phyloP scores from a whole-genome alignment of 2,113 vertebrate species.

The Melanostigma gelatinosum region DNA sequence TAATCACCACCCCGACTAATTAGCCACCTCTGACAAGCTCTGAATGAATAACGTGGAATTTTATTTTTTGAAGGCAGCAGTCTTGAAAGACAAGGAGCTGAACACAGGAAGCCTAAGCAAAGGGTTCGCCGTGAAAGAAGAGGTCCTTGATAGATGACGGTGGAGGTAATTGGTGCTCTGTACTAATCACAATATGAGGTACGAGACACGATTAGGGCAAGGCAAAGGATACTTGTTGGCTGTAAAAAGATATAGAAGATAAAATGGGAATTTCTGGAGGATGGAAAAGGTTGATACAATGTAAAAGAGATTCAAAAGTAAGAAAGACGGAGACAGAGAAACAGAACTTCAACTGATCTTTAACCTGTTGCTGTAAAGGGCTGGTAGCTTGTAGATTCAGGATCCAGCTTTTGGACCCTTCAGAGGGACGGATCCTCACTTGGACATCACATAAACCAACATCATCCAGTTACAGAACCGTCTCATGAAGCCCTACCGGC shows the following conservation, averaged over 20 bases:
- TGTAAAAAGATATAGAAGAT: background rate
- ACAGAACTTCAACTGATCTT: too few species aligned
- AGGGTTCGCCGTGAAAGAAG: background rate
- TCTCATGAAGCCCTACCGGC: background rate
- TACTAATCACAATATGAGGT: background rate
- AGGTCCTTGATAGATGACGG: background rate
- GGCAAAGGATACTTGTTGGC: background rate
- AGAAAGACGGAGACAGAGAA: too few species aligned
- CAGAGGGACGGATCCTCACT: background rate
- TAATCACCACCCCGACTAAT: conserved; percentile 56
- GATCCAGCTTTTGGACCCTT: background rate
- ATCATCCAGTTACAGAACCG: background rate
- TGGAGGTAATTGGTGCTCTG: background rate
- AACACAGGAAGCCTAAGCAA: background rate
- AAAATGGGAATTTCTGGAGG: background rate
- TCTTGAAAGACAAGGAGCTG: background rate
- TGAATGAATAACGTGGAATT: conserved; percentile 34
- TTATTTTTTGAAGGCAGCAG: background rate
- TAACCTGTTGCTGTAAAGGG: too few species aligned
- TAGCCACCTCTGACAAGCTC: conserved; percentile 37
- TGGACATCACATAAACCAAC: background rate
- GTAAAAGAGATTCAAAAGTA: background rate
- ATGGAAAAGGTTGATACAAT: background rate
- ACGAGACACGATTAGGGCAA: too few species aligned
- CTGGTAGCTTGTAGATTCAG: background rate